Evolutionary conservation across 2,888 invertebrate species (phyloP).

Genomic region (Agonopterix heracliana): DNA sequence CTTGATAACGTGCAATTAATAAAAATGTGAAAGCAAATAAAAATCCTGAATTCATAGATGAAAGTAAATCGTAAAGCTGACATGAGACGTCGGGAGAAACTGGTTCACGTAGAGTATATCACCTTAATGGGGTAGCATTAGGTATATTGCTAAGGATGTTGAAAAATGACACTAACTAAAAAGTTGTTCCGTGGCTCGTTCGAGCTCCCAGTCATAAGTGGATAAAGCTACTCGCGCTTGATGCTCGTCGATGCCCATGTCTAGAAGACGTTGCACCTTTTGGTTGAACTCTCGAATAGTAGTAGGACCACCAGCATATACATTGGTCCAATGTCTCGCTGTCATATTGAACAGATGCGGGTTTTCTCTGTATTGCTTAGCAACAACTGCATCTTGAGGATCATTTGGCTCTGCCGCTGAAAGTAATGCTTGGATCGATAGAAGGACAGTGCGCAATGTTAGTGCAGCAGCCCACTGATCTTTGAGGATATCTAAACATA

Average conservation of each 20-base stretch:
- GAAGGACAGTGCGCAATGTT: conserved; percentile 95
- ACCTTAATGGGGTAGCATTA: conserved; percentile 7
- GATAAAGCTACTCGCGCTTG: conserved; percentile 93
- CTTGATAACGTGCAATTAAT: no score
- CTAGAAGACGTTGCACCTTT: conserved; percentile 90
- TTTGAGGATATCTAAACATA: conserved; percentile 98
- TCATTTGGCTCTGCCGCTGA: conserved; percentile 95
- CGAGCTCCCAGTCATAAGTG: conserved; percentile 94
- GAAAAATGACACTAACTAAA: conserved; percentile 43
- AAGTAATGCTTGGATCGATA: conserved; percentile 96
- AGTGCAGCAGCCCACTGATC: conserved; percentile 99
- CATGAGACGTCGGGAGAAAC: no score
- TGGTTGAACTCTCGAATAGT: conserved; percentile 83
- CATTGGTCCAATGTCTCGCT: conserved; percentile 96
- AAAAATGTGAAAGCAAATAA: no score
- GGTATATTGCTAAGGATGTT: background rate
- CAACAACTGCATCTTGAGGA: conserved; percentile 98
- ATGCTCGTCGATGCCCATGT: conserved; percentile 96
- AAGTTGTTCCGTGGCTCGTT: conserved; percentile 88
- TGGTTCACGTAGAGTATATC: background rate
- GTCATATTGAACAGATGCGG: conserved; percentile 91
- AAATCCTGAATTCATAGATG: no score
- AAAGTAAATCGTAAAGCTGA: no score
- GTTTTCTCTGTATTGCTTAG: conserved; percentile 95
- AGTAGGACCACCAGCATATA: conserved; percentile 89